phyloP scores from a whole-genome alignment of 2,797 vertebrate genomes.

The Rhodeus uyekii region DNA sequence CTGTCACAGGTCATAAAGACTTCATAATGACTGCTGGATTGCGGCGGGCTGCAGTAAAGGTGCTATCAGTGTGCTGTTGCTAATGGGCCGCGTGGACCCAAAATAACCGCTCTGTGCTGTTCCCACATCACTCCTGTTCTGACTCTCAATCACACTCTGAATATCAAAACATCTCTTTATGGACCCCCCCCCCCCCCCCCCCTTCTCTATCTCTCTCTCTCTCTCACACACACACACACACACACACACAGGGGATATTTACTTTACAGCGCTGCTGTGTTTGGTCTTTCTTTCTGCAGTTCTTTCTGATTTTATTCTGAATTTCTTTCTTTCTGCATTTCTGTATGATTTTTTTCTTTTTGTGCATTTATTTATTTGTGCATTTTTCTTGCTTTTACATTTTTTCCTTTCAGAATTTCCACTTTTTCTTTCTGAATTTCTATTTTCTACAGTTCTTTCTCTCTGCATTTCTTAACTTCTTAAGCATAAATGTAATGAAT shows the following conservation, averaged over 20 bases:
- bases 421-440: neutral
- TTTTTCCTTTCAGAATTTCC: neutral
- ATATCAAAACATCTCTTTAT: conserved; percentile 6
- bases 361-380: neutral
- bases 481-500: neutral
- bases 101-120: conserved; percentile 51
- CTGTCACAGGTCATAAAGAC: conserved; percentile 57
- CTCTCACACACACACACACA: too few species aligned
- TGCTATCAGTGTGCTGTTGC: conserved; percentile 43
- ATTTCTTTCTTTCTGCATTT: neutral
- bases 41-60: conserved; percentile 52
- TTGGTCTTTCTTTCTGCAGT: neutral
- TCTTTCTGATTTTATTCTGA: neutral
- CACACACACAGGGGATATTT: neutral
- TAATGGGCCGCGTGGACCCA: conserved; percentile 56
- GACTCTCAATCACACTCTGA: conserved; percentile 24
- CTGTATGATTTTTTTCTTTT: neutral
- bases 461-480: neutral
- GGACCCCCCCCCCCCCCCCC: too few species aligned
- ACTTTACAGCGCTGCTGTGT: neutral
- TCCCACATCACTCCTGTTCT: conserved; percentile 28
- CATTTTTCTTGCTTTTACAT: neutral
- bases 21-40: conserved; percentile 60
- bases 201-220: too few species aligned
- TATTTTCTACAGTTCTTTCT: neutral